phyloP scores from a whole-genome alignment of 2,113 vertebrate species.

The Silurus glanis region DNA sequence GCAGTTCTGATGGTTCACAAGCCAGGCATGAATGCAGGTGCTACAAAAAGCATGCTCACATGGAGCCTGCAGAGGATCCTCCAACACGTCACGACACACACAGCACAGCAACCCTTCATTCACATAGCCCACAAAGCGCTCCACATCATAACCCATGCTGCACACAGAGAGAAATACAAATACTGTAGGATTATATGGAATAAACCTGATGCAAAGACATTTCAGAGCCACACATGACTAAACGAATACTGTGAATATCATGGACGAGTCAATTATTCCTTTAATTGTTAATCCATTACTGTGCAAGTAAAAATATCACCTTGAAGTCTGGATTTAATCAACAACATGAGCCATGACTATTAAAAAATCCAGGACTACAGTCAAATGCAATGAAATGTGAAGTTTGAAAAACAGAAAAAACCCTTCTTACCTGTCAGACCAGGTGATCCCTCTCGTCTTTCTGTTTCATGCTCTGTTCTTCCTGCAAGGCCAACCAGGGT shows the following conservation, averaged over 20 bases:
- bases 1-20: constrained; percentile 81
- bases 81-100: constrained; percentile 83
- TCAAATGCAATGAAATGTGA: neutral
- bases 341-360: neutral
- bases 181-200: neutral
- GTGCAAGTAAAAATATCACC: neutral
- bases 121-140: constrained; percentile 86
- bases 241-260: neutral
- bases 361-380: neutral
- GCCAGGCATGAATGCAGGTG: constrained; percentile 84
- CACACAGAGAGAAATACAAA: constrained; percentile 5
- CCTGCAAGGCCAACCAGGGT: neutral
- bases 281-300: neutral
- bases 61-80: constrained; percentile 85
- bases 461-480: constrained; percentile 21
- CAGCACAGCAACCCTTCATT: constrained; percentile 87
- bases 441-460: constrained; percentile 7
- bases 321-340: neutral
- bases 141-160: constrained; percentile 86
- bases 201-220: neutral
- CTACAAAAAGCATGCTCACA: constrained; percentile 87
- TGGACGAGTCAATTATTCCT: neutral
- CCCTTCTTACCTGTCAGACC: constrained; percentile 57
- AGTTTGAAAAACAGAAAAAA: neutral
- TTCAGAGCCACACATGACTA: neutral